Evolutionary conservation across 2,888 invertebrate species (phyloP).

Genomic region (Peribatodes rhomboidaria): DNA sequence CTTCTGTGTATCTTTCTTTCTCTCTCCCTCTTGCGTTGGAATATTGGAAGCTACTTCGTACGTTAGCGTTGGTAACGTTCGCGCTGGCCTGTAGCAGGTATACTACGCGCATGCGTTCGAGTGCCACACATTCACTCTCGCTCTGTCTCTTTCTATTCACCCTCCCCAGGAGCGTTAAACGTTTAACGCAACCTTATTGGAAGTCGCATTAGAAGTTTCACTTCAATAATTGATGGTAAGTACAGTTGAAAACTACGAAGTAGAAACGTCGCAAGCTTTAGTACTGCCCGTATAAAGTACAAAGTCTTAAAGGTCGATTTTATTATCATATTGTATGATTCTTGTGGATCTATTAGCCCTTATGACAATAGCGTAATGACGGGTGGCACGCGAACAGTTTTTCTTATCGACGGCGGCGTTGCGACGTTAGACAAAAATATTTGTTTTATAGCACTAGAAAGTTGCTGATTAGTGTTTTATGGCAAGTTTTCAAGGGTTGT

Average conservation of each 20-base stretch:
- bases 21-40: too few relatives aligned
- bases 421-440: constrained; percentile 50
- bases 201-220: too few relatives aligned
- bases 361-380: constrained; percentile 84
- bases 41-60: too few relatives aligned
- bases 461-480: constrained; percentile 46
- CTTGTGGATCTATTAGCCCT: constrained; percentile 84
- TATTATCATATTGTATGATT: constrained; percentile 86
- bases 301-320: constrained; percentile 74
- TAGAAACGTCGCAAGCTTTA: constrained; percentile 7
- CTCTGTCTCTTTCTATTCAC: too few relatives aligned
- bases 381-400: constrained; percentile 77
- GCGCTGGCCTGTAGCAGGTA: too few relatives aligned
- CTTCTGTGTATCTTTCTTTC: too few relatives aligned
- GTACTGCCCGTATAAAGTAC: constrained; percentile 28
- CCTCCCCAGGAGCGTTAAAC: too few relatives aligned
- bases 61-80: too few relatives aligned
- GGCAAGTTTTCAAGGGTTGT: constrained; percentile 38
- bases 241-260: neutral
- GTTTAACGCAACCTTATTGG: too few relatives aligned
- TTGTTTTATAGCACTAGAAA: constrained; percentile 49
- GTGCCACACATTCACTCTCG: too few relatives aligned
- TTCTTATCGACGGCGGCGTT: constrained; percentile 64
- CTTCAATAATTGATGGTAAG: too few relatives aligned
- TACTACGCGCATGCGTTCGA: too few relatives aligned